Base-by-base conservation (phyloP, 2,113 vertebrate genomes). In the Syngnathoides biaculeatus region DNA sequence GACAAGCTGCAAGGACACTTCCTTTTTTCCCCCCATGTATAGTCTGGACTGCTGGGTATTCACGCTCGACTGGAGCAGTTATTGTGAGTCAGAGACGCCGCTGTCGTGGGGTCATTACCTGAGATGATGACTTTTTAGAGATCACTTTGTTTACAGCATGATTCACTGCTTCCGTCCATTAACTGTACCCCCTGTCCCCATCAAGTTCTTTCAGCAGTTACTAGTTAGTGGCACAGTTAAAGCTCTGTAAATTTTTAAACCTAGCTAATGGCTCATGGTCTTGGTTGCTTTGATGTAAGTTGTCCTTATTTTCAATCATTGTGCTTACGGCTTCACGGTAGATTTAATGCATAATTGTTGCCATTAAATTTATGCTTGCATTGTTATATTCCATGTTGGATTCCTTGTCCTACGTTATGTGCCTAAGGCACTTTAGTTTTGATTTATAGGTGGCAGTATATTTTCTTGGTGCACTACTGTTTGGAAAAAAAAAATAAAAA, bases 81-180 rank as follows among this genome's bases (percentile, higher is more conserved):
- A 85, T 77, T 78, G 65, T 87, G 80, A 88, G 84, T 83, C 73
- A 82, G 38, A 79, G 79, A 83, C 75, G 85, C 73, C 82, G 76
- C 83, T 85, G 78, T 79, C 64, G 76, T 56, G 67, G 69, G 79
- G 81, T 88, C 85, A 85, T 82, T 84, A 85, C 82, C 84, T 88
- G 71, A 75, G 77, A 90, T 83, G 74, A 81, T 83, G 81, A 72
- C 78, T 81, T 87, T 88, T 77, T 68, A 66, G 77, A 85, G 73
- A 86, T 72, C 68, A 78, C 87, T 87, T 77, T 76, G 78, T 68
- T 73, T 83, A 62, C 65, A 66, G 72, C 61, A 67, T 83, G 78
- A 89, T 87, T 91, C 84, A 87, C 78, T 77, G 64, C 83, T 80
- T 89, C 79, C 69, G 79, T 86, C 81, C 77, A 80, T 89, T 87